A percentile compares a stretch with the other conserved stretches of the same genome.
Conservation (phyloP, 2,113 vertebrate genomes). For the Sturnus vulgaris region DNA sequence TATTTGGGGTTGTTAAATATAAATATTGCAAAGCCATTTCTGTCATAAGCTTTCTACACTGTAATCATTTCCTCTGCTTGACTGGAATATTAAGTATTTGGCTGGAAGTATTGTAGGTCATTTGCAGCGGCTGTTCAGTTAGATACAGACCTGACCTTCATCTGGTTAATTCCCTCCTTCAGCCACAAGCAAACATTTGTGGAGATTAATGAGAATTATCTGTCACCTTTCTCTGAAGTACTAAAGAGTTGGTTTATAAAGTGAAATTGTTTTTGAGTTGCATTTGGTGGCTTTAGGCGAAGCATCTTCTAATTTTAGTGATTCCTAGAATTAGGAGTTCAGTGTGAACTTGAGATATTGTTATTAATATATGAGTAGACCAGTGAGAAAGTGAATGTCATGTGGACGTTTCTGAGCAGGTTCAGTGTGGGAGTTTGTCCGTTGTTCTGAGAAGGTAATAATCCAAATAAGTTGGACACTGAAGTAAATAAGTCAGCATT, state of each 20-base stretch:
- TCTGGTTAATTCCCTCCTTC: not conserved
- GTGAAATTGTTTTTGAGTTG: not conserved
- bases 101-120: not conserved
- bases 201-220: not conserved
- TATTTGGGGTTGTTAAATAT: not conserved
- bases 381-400: not conserved
- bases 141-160: not conserved
- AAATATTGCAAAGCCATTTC: slow-evolving; percentile 7
- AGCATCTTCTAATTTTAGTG: not conserved
- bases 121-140: not conserved
- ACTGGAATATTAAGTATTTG: not conserved
- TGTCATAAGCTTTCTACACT: not conserved
- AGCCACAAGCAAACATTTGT: not conserved
- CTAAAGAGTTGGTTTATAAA: not conserved
- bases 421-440: not conserved
- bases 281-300: not conserved
- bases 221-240: not conserved
- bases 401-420: not conserved
- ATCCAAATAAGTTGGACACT: not conserved
- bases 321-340: not conserved
- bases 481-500: not conserved
- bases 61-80: not conserved
- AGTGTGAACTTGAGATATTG: not conserved
- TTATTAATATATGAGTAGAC: not conserved
- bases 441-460: not conserved